Evolutionary conservation across 2,888 invertebrate genomes (phyloP), one percentile per base, ranked within the genome.

Genomic region (Rhaphigaster nebulosa): DNA sequence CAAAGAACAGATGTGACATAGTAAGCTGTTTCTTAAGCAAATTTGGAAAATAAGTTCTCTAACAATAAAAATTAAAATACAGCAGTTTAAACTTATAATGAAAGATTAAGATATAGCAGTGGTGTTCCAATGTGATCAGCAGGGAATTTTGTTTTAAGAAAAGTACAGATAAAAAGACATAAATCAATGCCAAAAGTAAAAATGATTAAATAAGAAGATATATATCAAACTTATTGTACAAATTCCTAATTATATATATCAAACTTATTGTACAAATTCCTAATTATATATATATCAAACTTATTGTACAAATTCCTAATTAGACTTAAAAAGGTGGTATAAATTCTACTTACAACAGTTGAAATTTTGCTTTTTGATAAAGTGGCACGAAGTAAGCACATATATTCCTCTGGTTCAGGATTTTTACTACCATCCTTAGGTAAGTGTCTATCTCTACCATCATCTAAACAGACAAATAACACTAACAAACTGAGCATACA

Each of bases 371-470:
- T 97, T 92, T 96, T 96, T 92, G 96, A 96, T 90, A 96, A 95
- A 92, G 96, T 96, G 91, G 97, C 99, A 93, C 98, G 94, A 89
- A 99, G 95, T 93, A 99, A 94, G 94, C 99, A 99, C 93, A 96
- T 95, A 93, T 96, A 96, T 93, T 97, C 97, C 56, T 95, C 94
- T 15, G 96, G 95, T 92, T 95, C 94, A 93, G 95, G 94, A 26
- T 95, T 95, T 91, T 95, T 95, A 92, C 94, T 95, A 18, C 96
- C 97, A 93, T 96, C 95, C 92, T 96, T 95, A 13, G 97, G 97
- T 90, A 94, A 94, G 23, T 97, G 97, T 93, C 96, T 96, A 92
- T 96, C 96, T 92, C 96, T 95, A 60, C 98, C 98, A 95, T 98
- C 96, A 94, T 97, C 98, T 97, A 93, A 87, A 94, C 5, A 76